A percentile compares a stretch with the other conserved stretches of the same genome.
Evolutionary conservation across 2,888 invertebrate genomes (phyloP).

Genomic region (Drosophila nr. medialis): DNA sequence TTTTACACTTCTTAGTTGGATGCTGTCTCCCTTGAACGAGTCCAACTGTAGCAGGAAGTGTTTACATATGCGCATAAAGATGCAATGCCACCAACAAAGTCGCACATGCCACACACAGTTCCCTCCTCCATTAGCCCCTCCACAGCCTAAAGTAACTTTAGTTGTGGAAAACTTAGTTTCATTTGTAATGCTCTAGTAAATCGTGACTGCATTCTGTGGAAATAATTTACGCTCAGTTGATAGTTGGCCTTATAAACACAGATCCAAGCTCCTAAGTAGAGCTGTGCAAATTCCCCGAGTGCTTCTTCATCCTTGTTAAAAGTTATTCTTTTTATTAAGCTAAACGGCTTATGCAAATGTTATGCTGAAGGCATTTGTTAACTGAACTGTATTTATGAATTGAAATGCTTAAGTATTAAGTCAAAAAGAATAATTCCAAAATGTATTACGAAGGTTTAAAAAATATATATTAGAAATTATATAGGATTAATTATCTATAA

Average conservation of each 20-base stretch:
- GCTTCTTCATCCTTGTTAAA: conserved; percentile 14
- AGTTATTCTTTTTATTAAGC: conserved; percentile 18
- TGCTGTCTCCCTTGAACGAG: conserved; percentile 41
- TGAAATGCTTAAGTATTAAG: not conserved
- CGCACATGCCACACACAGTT: not conserved
- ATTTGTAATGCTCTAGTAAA: conserved; percentile 58
- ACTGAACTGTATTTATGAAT: not conserved
- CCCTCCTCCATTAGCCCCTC: not conserved
- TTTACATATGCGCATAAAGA: conserved; percentile 80
- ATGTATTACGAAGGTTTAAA: not conserved
- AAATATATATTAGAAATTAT: not conserved
- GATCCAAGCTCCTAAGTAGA: conserved; percentile 8
- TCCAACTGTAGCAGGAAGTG: conserved; percentile 65
- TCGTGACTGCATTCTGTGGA: conserved; percentile 64
- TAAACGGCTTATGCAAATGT: conserved; percentile 16
- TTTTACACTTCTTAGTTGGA: conserved; percentile 47
- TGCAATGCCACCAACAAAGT: conserved; percentile 44
- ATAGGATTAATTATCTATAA: not conserved
- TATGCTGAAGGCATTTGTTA: not conserved
- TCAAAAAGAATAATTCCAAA: not conserved
- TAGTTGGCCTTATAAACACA: conserved; percentile 32
- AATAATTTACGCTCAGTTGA: conserved; percentile 66
- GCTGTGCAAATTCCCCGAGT: conserved; percentile 1
- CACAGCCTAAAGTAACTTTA: conserved; percentile 31
- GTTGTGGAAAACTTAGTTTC: conserved; percentile 53